Conservation (phyloP, 2,797 vertebrate genomes). For the Psittacula derbiana region DNA sequence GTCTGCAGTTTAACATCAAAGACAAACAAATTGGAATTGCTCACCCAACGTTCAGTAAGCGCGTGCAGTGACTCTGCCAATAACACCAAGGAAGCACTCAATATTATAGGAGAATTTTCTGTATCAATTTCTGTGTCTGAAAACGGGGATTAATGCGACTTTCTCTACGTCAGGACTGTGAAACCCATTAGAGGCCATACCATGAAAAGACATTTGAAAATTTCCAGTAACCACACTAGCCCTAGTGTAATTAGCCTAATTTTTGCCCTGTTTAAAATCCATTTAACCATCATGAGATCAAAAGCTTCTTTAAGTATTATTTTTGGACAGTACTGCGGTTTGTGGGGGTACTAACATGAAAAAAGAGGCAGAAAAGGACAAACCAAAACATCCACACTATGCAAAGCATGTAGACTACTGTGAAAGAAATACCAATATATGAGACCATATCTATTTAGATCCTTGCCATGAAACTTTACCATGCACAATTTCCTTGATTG, state of each 20-base stretch:
- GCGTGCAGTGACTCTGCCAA: not conserved
- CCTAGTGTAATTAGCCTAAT: not conserved
- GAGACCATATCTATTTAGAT: not conserved
- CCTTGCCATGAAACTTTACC: not conserved
- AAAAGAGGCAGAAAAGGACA: not conserved
- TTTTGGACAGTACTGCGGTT: not conserved
- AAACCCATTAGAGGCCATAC: not conserved
- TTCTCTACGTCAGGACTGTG: not conserved
- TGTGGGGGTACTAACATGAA: not conserved
- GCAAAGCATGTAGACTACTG: not conserved
- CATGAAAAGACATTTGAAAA: not conserved
- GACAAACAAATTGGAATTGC: not conserved
- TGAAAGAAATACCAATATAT: not conserved
- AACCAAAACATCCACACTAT: not conserved
- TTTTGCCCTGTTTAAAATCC: not conserved
- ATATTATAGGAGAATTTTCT: not conserved
- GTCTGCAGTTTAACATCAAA: not conserved
- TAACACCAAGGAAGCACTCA: not conserved
- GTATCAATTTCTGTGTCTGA: not conserved
- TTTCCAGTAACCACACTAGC: not conserved
- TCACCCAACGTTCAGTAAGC: not conserved
- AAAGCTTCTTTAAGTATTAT: conserved; percentile 6
- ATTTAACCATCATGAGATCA: not conserved
- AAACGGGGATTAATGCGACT: not conserved
- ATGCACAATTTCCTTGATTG: not conserved